These are phyloP conservation scores for Tretioscincus oriximinensis DNA, from an alignment of 2,113 vertebrate genomes.

Conservation along the genomic window DNA sequence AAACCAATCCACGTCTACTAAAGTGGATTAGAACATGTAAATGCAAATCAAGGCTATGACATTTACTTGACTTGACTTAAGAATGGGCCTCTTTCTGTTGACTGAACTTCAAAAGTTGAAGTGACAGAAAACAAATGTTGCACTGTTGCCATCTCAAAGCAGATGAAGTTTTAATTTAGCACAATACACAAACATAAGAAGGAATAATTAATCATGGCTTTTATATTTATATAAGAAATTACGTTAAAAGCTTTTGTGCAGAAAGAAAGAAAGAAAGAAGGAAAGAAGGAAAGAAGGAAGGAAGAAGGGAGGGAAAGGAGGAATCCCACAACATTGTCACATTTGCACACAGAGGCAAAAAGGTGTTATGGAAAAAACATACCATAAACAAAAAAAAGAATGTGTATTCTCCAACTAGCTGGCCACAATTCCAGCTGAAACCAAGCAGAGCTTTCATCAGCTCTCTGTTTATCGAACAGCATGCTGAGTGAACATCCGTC, in stretches of 20 bases:
- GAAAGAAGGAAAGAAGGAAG: too few species aligned
- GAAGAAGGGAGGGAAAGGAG: neutral
- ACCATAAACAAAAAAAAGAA: slow-evolving; percentile 16
- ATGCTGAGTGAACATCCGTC: neutral
- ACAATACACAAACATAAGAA: neutral
- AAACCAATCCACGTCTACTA: too few species aligned
- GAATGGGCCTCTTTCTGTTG: neutral
- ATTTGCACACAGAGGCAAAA: slow-evolving; percentile 1
- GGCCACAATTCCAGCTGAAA: neutral
- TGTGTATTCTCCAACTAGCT: neutral
- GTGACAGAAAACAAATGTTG: neutral
- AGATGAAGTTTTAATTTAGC: neutral
- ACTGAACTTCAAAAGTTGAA: neutral
- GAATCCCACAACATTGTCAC: neutral
- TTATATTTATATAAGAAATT: slow-evolving; percentile 28
- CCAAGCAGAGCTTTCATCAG: slow-evolving; percentile 25
- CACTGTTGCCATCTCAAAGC: neutral
- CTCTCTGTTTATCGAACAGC: slow-evolving; percentile 21
- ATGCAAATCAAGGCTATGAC: too few species aligned
- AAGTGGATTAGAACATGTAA: too few species aligned
- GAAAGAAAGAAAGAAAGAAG: too few species aligned
- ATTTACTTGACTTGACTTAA: neutral
- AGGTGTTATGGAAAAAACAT: neutral
- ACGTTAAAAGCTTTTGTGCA: neutral
- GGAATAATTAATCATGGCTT: neutral